A percentile compares a stretch with the other conserved stretches of the same genome.
These are phyloP conservation scores for Rhynchonycteris naso DNA, from an alignment of 2,797 vertebrate species.

Conservation along the genomic window DNA sequence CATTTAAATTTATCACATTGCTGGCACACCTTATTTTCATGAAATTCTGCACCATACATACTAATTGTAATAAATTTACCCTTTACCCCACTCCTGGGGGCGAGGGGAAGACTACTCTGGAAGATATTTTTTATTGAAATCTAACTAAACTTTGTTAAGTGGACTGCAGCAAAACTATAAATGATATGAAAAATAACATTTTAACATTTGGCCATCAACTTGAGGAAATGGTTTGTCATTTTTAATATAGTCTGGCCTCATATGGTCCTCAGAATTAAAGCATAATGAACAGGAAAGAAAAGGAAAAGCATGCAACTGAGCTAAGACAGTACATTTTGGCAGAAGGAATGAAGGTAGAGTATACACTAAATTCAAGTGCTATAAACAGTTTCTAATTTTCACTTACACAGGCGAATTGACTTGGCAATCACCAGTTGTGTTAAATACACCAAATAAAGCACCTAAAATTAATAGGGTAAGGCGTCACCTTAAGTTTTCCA, in stretches of 20 bases:
- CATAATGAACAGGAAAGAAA: conserved; percentile 82
- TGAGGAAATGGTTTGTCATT: conserved; percentile 79
- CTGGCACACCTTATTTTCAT: conserved; percentile 89
- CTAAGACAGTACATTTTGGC: conserved; percentile 84
- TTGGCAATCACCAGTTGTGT: conserved; percentile 89
- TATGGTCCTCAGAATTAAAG: conserved; percentile 84
- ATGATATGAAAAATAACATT: conserved; percentile 83
- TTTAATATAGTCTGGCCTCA: conserved; percentile 82
- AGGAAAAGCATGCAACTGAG: conserved; percentile 77
- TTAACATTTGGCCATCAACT: conserved; percentile 86
- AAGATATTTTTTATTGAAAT: conserved; percentile 83
- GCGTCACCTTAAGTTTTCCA: conserved; percentile 97
- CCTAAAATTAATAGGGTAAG: conserved; percentile 93
- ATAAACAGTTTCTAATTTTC: conserved; percentile 86
- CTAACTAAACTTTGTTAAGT: conserved; percentile 80
- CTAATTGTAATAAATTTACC: conserved; percentile 82
- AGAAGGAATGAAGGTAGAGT: conserved; percentile 84
- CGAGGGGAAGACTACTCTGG: conserved; percentile 64
- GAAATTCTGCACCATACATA: conserved; percentile 88
- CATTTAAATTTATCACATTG: conserved; percentile 88
- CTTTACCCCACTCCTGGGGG: background rate
- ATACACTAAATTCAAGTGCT: conserved; percentile 84
- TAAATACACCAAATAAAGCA: conserved; percentile 90
- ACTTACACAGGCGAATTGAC: conserved; percentile 87
- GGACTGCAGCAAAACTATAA: conserved; percentile 83